Base-by-base conservation (phyloP, 2,888 invertebrate genomes). In the Tricholauxania praeusta region DNA sequence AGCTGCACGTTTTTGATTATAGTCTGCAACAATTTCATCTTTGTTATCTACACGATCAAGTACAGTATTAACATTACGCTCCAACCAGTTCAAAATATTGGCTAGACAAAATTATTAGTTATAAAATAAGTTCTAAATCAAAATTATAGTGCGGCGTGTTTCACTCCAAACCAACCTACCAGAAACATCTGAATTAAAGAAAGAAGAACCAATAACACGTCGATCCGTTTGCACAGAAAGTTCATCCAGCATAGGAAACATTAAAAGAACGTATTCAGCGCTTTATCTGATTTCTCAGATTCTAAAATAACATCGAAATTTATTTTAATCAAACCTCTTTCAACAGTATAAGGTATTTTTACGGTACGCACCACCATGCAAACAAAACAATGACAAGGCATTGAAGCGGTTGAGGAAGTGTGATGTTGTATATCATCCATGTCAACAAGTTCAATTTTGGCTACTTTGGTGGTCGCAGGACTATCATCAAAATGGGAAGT, bases 241-340 rank as follows among this genome's bases (percentile, higher is more conserved):
- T 85, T 93, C 94, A 71, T 95, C 93, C 73, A 96, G 83, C 60
- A 96, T 92, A 2, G 96, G 96, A 85, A 95, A 96, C 92, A 94
- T 93, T 8, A 94, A 88, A 39, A 96, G 86, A 7, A 95, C 93
- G 77, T 92, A 91, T 85, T 94, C 17, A 96, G 86, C 77, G 91
- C 87, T 76, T 89, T 87, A 82, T 93, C 91, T n/a, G 92, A 90
- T 48, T 85, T 82, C 77, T 85, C 84, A 28, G 84, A 83, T 70
- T 88, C 88, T 82, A 28, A 57, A 76, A 78, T 63, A 55, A 53
- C 12, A 53, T 15, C 2, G 4, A n/a, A 2, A 53, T 53, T 14
- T 8, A 53, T n/a, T 14, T 1, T 17, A 19, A 55, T 55, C 22
- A n/a, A 55, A 55, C 12, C 22, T 17, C 12, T n/a, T 15, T 10